Conservation (phyloP, 2,113 vertebrate genomes). For the Amazona vittata region DNA sequence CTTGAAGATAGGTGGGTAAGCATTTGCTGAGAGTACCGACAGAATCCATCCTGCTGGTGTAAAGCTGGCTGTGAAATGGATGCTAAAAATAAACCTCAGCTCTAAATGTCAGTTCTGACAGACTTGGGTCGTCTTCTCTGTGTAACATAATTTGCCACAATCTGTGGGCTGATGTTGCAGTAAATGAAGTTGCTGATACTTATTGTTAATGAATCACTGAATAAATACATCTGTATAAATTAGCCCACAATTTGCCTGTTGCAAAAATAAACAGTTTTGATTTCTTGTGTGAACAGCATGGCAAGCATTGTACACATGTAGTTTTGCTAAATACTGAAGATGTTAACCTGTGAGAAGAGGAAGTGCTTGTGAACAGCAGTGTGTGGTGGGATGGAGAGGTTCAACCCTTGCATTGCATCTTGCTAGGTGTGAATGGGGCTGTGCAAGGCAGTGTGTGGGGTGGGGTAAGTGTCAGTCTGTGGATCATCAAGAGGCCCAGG, state of each 20-base stretch:
- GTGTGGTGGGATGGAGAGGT: not conserved
- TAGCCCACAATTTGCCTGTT: slow-evolving; percentile 62
- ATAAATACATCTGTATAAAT: slow-evolving; percentile 72
- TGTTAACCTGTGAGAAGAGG: not conserved
- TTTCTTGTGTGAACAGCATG: slow-evolving; percentile 58
- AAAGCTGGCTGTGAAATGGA: slow-evolving; percentile 33
- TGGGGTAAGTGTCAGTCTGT: not conserved
- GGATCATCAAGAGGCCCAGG: not conserved
- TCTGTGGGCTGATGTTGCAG: slow-evolving; percentile 71
- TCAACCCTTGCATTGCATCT: not conserved
- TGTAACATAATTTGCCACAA: slow-evolving; percentile 67
- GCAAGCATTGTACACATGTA: not conserved
- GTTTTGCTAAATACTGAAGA: not conserved
- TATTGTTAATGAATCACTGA: slow-evolving; percentile 69
- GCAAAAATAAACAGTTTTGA: slow-evolving; percentile 58
- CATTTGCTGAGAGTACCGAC: not conserved
- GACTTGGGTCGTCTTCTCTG: slow-evolving; percentile 49
- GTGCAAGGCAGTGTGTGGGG: not conserved
- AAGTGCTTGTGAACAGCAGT: accelerated
- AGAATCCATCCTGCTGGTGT: slow-evolving; percentile 19
- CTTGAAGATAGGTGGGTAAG: not conserved
- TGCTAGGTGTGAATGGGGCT: accelerated
- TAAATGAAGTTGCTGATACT: slow-evolving; percentile 66
- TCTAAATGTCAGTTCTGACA: slow-evolving; percentile 60
- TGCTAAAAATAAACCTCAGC: slow-evolving; percentile 53